A percentile compares a stretch with the other conserved stretches of the same genome.
Evolutionary conservation across 1,140 invertebrate species (phyloP).

Genomic region (Helicoverpa zea): DNA sequence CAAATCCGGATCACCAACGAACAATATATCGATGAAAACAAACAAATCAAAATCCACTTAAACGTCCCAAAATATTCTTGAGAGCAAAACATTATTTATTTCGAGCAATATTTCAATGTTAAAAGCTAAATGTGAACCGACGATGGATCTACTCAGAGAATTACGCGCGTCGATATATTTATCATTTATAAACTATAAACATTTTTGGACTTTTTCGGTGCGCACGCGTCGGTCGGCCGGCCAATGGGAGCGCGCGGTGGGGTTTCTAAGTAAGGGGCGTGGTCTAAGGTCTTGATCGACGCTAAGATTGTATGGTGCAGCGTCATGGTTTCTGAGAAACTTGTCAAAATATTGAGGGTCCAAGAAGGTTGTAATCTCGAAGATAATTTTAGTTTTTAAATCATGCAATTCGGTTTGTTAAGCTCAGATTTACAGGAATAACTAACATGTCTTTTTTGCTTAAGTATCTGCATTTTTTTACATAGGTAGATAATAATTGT

Average conservation of each 20-base stretch:
- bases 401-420: too few species aligned
- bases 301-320: conserved; percentile 18
- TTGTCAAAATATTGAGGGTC: conserved; percentile 37
- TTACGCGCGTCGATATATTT: conserved; percentile 44
- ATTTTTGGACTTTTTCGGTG: conserved; percentile 36
- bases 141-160: conserved; percentile 49
- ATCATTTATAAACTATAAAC: conserved; percentile 45
- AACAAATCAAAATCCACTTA: conserved; percentile 33
- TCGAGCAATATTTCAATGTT: conserved; percentile 22
- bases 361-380: too few species aligned
- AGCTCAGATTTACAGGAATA: too few species aligned
- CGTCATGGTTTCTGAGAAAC: conserved; percentile 25
- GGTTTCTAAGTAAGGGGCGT: conserved; percentile 18
- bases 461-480: too few species aligned
- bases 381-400: too few species aligned
- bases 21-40: conserved; percentile 2
- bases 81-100: conserved; percentile 21
- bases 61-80: conserved; percentile 22
- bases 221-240: conserved; percentile 24
- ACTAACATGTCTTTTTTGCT: too few species aligned
- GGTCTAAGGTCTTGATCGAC: conserved; percentile 18
- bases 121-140: conserved; percentile 38
- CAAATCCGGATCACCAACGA: conserved; percentile 8
- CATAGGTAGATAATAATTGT: too few species aligned
- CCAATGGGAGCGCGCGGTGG: conserved; percentile 45